Conservation (phyloP, 2,888 invertebrate species). For the Drosophila birchii region DNA sequence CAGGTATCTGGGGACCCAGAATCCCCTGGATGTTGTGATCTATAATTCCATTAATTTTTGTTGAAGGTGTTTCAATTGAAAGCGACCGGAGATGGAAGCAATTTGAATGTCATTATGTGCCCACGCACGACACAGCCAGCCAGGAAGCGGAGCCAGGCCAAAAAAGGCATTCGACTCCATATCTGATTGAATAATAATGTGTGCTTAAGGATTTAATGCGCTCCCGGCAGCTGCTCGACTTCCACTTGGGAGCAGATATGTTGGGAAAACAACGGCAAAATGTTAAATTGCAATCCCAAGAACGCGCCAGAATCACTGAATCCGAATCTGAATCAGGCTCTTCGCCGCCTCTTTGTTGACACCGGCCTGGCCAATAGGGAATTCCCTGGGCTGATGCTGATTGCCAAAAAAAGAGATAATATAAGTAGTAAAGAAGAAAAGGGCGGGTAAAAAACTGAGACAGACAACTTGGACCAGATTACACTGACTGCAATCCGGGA, state of each 20-base stretch:
- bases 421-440: conserved; percentile 16
- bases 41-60: conserved; percentile 46
- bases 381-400: conserved; percentile 69
- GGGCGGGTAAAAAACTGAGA: not conserved
- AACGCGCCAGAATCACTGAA: conserved; percentile 17
- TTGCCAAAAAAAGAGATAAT: conserved; percentile 61
- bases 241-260: conserved; percentile 26
- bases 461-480: not conserved
- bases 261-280: conserved; percentile 42
- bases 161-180: conserved; percentile 65
- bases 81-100: conserved; percentile 42
- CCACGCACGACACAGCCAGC: conserved; percentile 31
- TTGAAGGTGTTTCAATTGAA: conserved; percentile 44
- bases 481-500: not conserved
- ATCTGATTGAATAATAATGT: conserved; percentile 82
- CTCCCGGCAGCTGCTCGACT: conserved; percentile 60
- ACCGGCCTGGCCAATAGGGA: conserved; percentile 58
- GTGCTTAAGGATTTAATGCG: conserved; percentile 78
- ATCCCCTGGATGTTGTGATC: conserved; percentile 17
- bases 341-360: conserved; percentile 27
- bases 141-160: conserved; percentile 11
- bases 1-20: conserved; percentile 5
- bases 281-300: conserved; percentile 57
- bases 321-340: conserved; percentile 13
- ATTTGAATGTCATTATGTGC: conserved; percentile 67